Base-by-base conservation (phyloP, 2,888 invertebrate genomes). In the Pandemis corylana region DNA sequence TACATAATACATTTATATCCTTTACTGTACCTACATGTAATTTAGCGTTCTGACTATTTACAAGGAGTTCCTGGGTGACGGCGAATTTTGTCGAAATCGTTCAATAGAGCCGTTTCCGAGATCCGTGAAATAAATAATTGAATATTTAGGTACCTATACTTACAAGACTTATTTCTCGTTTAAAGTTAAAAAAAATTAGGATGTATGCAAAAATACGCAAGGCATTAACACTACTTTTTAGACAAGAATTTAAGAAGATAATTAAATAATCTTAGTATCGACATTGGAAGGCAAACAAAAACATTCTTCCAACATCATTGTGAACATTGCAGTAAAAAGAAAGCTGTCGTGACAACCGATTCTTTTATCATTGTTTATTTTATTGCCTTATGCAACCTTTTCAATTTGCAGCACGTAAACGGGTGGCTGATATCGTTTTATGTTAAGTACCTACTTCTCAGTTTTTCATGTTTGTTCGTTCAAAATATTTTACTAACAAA, bases 351-450 rank as follows among this genome's bases (percentile, higher is more conserved):
- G 65, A 59, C 49, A 28, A 59, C 46, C 41, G 15, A 7, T 41
- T 51, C 59, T 67, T 66, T 66, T 67, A 41, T 44, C 62, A 28
- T 44, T 61, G 51, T 42, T 36, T 62, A 53, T 53, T 72, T 68
- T 72, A 63, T 63, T 42, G 62, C 51, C 67, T 72, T 72, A 68
- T 68, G 53, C 51, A 72, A 72, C 62, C 28, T 72, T 72, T 72
- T 72, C 72, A 53, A 72, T 72, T 71, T 68, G 15, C 41, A n/a
- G 41, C 67, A 51, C 66, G 15, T 15, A 56, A 53, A 68, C 46
- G 13, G 41, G n/a, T 42, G 41, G 44, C 67, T 44, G 62, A 67
- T 72, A 63, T 68, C 62, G 51, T 68, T 59, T 72, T 7, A 28
- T 61, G 20, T 44, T 65, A 36, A 36, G 28, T 36, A 36, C 28